Conservation (phyloP, 2,888 invertebrate genomes). For the Cremastinae sp. region DNA sequence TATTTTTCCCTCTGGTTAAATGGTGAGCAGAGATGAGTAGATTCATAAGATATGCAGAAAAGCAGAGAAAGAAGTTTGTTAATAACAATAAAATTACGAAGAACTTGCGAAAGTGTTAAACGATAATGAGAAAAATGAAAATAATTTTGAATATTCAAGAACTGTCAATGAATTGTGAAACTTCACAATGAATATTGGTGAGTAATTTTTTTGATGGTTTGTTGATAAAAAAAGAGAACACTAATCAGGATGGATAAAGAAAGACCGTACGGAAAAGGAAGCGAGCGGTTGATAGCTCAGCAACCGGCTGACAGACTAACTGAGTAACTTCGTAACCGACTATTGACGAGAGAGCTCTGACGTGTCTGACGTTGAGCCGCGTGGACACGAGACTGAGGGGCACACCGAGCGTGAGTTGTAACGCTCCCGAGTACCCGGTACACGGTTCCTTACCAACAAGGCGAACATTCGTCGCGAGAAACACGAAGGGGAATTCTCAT, state of each 20-base stretch:
- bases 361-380: constrained; percentile 68
- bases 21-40: too few species aligned
- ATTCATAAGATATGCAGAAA: too few species aligned
- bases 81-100: too few species aligned
- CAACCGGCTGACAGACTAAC: constrained; percentile 60
- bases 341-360: constrained; percentile 63
- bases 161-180: too few species aligned
- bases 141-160: too few species aligned
- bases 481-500: constrained; percentile 55
- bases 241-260: neutral
- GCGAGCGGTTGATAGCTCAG: constrained; percentile 53
- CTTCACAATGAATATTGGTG: neutral
- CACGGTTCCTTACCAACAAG: too few species aligned
- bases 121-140: too few species aligned
- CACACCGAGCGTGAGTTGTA: constrained; percentile 59
- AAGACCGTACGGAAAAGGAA: constrained; percentile 46
- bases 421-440: constrained; percentile 54
- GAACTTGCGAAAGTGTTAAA: too few species aligned
- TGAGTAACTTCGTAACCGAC: constrained; percentile 69
- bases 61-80: too few species aligned
- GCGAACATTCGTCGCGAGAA: too few species aligned
- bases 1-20: too few species aligned
- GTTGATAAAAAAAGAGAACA: too few species aligned
- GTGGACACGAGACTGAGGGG: constrained; percentile 73
- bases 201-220: neutral